Evolutionary conservation across 2,888 invertebrate species (phyloP), one percentile per base, ranked within the genome.

Genomic region (Lutraria lutraria): DNA sequence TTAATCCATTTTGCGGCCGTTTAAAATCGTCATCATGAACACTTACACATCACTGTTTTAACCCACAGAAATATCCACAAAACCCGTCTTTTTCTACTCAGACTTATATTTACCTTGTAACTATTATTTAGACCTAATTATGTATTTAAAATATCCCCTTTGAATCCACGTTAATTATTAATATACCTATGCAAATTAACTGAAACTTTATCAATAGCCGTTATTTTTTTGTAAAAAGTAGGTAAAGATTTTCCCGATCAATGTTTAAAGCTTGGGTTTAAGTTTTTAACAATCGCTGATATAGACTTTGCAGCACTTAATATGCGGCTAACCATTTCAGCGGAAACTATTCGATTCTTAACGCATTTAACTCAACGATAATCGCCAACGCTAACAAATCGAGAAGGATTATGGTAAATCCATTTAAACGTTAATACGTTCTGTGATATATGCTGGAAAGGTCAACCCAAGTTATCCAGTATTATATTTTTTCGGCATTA

Each of bases 401-500:
- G 34, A 31, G 34, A 60, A 43, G 79, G 85, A 85, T 85, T 85
- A 80, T 34, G 19, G n/a, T 56, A 80, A 85, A 85, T 60, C 80
- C 80, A 21, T 76, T 85, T 84, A 80, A 85, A 56, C 29, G n/a
- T 79, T 53, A 56, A 34, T 52, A 29, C 54, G 13, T 85, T 34
- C 52, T 25, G n/a, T 83, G 87, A 87, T 87, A 60, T 76, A 87
- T 82, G 21, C 4, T n/a, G 21, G 4, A 31, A 53, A 84, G 83
- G 83, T 88, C 83, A 83, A 31, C 19, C 56, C 13, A 54, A 84
- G 87, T 83, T 88, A 88, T 88, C 87, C 15, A 25, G 12, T 79
- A 88, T 84, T 31, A 83, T 88, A 88, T 88, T 80, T 84, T 83
- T 88, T 80, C 21, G 13, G 29, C 80, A 88, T 88, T 88, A 60